A percentile compares a stretch with the other conserved stretches of the same genome.
Conservation (phyloP, 2,113 vertebrate genomes). For the Eretmochelys imbricata region DNA sequence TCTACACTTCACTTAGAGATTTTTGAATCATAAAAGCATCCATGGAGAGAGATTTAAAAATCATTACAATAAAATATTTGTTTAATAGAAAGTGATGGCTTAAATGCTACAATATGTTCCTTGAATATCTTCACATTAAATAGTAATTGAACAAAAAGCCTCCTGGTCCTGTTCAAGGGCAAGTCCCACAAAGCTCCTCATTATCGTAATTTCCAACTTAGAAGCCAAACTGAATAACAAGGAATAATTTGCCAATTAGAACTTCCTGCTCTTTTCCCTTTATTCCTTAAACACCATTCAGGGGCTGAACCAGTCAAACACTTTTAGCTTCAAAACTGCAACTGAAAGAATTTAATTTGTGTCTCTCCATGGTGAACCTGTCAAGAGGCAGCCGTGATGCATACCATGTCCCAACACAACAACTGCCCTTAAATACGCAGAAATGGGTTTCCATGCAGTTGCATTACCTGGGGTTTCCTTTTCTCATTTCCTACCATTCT, state of each 20-base stretch:
- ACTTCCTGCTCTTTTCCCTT: conserved; percentile 86
- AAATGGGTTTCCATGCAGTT: conserved; percentile 44
- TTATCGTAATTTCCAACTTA: conserved; percentile 89
- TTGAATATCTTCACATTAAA: conserved; percentile 83
- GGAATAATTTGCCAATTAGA: conserved; percentile 92
- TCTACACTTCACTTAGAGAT: conserved; percentile 64
- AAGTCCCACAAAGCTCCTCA: conserved; percentile 86
- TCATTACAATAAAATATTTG: conserved; percentile 83
- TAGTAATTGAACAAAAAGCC: conserved; percentile 83
- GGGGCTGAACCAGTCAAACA: conserved; percentile 82
- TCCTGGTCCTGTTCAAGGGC: conserved; percentile 80
- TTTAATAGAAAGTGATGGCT: conserved; percentile 86
- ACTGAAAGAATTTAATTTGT: conserved; percentile 83
- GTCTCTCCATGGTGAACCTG: conserved; percentile 79
- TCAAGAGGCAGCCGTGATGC: conserved; percentile 80
- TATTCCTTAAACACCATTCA: conserved; percentile 85
- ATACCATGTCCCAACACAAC: conserved; percentile 73
- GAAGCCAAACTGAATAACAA: conserved; percentile 91
- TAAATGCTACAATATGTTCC: conserved; percentile 86
- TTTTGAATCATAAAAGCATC: conserved; percentile 77
- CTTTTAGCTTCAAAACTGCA: conserved; percentile 85
- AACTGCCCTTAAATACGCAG: conserved; percentile 62
- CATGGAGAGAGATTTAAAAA: conserved; percentile 82
- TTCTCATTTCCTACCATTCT: conserved; percentile 71
- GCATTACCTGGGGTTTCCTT: conserved; percentile 56